A percentile compares a stretch with the other conserved stretches of the same genome.
Evolutionary conservation across 2,113 vertebrate genomes (phyloP).

Genomic region (Brienomyrus longianalis): DNA sequence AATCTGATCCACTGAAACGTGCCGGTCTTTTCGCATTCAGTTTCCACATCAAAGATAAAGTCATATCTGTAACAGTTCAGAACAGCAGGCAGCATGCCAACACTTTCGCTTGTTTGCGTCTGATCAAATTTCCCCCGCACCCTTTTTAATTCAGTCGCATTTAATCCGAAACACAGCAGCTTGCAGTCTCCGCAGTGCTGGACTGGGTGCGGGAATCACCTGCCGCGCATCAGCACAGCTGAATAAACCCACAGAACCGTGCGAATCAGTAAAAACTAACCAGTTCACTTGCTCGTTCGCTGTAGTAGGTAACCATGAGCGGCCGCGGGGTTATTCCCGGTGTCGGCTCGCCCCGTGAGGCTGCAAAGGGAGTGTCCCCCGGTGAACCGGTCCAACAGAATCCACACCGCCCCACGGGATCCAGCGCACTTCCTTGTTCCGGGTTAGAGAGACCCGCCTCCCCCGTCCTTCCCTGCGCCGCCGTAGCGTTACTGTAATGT

Average conservation of each 20-base stretch:
- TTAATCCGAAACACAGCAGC: not conserved
- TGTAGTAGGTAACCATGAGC: not conserved
- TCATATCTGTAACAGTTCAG: not conserved
- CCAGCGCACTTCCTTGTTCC: constrained; percentile 49
- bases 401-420: not conserved
- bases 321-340: not conserved
- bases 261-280: not conserved
- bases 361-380: not conserved
- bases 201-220: not conserved
- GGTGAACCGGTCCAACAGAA: not conserved
- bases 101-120: not conserved
- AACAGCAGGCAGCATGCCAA: not conserved
- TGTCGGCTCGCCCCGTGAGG: not conserved
- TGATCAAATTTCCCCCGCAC: not conserved
- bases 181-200: not conserved
- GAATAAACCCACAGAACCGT: not conserved
- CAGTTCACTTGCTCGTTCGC: not conserved
- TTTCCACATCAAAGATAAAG: not conserved
- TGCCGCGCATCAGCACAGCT: not conserved
- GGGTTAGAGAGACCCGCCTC: constrained; percentile 36
- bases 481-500: not conserved
- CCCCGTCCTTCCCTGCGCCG: not conserved
- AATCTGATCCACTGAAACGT: not conserved
- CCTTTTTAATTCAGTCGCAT: not conserved
- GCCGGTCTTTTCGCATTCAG: not conserved